A percentile compares a stretch with the other conserved stretches of the same genome.
phyloP scores from a whole-genome alignment of 1,140 invertebrate species.

The Sarcophaga peregrina region DNA sequence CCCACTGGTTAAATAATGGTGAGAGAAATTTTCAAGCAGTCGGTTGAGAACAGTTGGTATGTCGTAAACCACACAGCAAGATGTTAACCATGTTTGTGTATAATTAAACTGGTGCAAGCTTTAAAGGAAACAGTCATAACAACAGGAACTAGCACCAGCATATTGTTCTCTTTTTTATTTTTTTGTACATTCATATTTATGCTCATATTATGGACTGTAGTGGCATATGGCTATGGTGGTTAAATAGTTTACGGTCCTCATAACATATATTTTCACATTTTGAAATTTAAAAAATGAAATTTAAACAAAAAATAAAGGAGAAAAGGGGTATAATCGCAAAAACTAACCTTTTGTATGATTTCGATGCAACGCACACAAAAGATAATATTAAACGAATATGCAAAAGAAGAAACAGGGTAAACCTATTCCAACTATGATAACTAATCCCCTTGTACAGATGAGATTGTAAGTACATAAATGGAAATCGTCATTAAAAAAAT shows the following conservation, averaged over 20 bases:
- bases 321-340: background rate
- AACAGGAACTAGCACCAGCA: background rate
- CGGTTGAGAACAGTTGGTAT: background rate
- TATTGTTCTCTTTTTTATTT: too few species aligned
- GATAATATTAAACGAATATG: background rate
- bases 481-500: background rate
- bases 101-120: background rate
- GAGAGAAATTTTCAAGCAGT: background rate
- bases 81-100: background rate
- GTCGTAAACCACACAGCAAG: conserved; percentile 10
- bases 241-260: background rate
- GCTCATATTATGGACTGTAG: background rate
- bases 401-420: background rate
- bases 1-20: background rate
- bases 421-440: background rate
- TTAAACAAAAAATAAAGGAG: background rate
- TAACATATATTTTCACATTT: background rate
- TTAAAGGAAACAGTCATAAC: background rate
- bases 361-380: background rate
- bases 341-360: background rate
- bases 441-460: background rate
- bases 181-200: too few species aligned
- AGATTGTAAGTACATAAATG: background rate
- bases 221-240: background rate
- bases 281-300: background rate